Evolutionary conservation across 2,797 vertebrate genomes (phyloP).

Genomic region (Podarcis lilfordi): DNA sequence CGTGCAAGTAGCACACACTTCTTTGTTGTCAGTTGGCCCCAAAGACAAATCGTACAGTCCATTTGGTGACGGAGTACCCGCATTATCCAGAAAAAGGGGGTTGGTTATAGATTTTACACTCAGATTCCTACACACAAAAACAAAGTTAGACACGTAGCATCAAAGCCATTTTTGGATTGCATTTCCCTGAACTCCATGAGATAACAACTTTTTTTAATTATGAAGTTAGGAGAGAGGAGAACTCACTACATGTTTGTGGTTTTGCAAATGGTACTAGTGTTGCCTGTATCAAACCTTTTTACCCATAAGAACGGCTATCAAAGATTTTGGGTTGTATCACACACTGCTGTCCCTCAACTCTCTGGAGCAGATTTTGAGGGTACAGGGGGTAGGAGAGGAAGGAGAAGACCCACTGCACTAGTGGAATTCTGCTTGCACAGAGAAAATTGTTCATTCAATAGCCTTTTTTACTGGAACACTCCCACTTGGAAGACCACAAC

Average conservation of each 20-base stretch:
- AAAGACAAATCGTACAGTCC: conserved; percentile 92
- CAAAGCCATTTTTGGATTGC: background rate
- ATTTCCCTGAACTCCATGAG: background rate
- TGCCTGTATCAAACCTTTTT: background rate
- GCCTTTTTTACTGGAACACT: no score
- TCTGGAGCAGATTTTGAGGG: no score
- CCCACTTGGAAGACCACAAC: no score
- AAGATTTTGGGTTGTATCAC: no score
- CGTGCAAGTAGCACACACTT: conserved; percentile 92
- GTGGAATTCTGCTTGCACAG: no score
- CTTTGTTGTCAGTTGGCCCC: conserved; percentile 89
- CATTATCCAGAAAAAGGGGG: conserved; percentile 84
- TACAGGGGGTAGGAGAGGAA: no score
- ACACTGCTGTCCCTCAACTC: no score
- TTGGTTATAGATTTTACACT: conserved; percentile 92
- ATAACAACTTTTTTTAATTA: background rate
- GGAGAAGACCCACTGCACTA: no score
- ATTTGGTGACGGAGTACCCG: conserved; percentile 88
- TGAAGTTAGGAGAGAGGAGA: background rate
- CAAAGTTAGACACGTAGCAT: background rate
- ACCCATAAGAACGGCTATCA: background rate
- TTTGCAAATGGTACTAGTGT: background rate
- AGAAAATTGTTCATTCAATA: no score
- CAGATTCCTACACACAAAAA: conserved; percentile 82
- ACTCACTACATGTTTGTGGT: background rate